A percentile compares a stretch with the other conserved stretches of the same genome.
Conservation (phyloP, 1,140 invertebrate species). For the Aporrectodea caliginosa region DNA sequence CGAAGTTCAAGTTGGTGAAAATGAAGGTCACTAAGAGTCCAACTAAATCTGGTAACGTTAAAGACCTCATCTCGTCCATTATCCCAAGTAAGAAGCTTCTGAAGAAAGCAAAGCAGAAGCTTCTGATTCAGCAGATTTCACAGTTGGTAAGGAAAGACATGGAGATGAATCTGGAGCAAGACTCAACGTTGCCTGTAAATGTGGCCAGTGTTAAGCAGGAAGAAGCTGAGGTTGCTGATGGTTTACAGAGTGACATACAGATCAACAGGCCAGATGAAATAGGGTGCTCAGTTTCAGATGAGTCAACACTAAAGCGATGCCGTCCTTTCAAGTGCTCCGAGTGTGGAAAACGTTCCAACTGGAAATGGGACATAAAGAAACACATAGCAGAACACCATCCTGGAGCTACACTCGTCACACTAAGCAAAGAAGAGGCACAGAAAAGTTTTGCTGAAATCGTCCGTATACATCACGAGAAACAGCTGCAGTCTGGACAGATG, state of each 20-base stretch:
- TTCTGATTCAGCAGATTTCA: neutral
- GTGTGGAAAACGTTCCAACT: constrained; percentile 70
- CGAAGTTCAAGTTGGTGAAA: too few relatives aligned
- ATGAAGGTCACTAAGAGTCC: too few relatives aligned
- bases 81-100: constrained; percentile 46
- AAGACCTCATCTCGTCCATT: neutral
- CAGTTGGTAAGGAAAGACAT: neutral
- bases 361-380: constrained; percentile 88
- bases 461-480: neutral
- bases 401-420: neutral
- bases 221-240: too few relatives aligned
- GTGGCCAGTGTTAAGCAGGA: neutral
- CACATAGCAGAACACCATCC: constrained; percentile 77
- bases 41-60: neutral
- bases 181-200: neutral
- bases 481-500: neutral
- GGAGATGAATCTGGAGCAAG: neutral
- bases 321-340: constrained; percentile 74
- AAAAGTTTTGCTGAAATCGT: neutral
- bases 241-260: too few relatives aligned
- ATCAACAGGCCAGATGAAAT: neutral
- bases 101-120: neutral
- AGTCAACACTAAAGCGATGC: constrained; percentile 42
- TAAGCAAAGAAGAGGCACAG: neutral
- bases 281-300: neutral